Conservation (phyloP, 2,113 vertebrate species). For the Prunella himalayana region DNA sequence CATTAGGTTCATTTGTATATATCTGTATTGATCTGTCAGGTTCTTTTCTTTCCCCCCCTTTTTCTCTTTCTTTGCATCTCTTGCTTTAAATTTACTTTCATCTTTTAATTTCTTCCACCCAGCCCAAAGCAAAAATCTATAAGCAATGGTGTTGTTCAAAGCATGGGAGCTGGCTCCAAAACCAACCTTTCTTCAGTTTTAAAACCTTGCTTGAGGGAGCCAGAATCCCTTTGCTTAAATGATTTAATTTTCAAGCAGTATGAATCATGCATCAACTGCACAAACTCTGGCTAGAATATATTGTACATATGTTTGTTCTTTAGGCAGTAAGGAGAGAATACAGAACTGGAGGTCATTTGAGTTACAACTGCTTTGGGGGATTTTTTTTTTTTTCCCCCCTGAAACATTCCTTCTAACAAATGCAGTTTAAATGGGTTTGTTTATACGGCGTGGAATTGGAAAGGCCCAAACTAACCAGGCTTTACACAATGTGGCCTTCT, state of each 20-base stretch:
- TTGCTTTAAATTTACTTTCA: neutral
- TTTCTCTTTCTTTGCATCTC: neutral
- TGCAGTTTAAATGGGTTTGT: constrained; percentile 52
- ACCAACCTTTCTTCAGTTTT: neutral
- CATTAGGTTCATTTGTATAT: neutral
- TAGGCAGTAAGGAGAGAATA: constrained; percentile 27
- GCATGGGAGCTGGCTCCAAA: neutral
- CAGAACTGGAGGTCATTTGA: constrained; percentile 56
- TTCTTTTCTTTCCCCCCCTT: neutral
- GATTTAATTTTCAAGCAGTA: constrained; percentile 42
- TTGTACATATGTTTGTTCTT: constrained; percentile 37
- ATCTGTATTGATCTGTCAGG: neutral
- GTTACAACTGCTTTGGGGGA: constrained; percentile 49
- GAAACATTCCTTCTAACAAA: constrained; percentile 37
- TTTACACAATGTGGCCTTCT: constrained; percentile 50
- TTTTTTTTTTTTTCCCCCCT: neutral
- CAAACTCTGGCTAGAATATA: neutral
- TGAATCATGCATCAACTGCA: constrained; percentile 30
- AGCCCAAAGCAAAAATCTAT: neutral
- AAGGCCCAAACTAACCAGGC: constrained; percentile 39
- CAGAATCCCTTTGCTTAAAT: constrained; percentile 25
- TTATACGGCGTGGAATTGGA: constrained; percentile 41
- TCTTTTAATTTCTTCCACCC: neutral
- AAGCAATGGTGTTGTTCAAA: neutral
- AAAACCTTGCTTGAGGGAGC: constrained; percentile 18